Base-by-base conservation (phyloP, 2,888 invertebrate species). In the Eulithis prunata region DNA sequence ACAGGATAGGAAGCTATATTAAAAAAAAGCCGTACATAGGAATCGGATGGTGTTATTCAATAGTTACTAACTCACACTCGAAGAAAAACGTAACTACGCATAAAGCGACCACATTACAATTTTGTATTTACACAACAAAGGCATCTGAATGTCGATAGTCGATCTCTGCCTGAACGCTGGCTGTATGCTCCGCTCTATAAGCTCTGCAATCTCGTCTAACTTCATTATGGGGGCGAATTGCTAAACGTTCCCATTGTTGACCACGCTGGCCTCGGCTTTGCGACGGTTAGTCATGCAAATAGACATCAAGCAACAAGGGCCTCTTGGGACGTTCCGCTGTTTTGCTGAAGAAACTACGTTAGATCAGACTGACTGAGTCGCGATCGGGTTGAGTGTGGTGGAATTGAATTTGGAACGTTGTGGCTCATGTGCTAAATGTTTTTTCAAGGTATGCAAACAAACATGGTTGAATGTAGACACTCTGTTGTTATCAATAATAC, bases 171-270 rank as follows among this genome's bases (percentile, higher is more conserved):
- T 13, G 55, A 64, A 59, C 49, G 51, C 60, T 51, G 45, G n/a
- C 47, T 55, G 59, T 57, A 56, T 57, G 68, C 61, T 57, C 61
- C 61, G n/a, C 60, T 65, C 46, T n/a, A 59, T 60, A 57, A 65
- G 62, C 62, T 61, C 61, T 84, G 84, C 89, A 92, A 91, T 90
- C 90, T 87, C 85, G 86, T 82, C 88, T 90, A 92, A 91, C 91
- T 91, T 90, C 89, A 88, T 92, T 92, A 91, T 82, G 84, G 82
- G 82, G 82, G 85, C 84, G 89, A 89, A 90, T 90, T 86, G 90
- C 90, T 90, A 88, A 91, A 88, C 88, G 89, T 82, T 89, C 80
- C 83, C 78, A 90, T 90, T 91, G 89, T 89, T 88, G 89, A 86
- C 87, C 86, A 85, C 83, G 82, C 62, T 69, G 69, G 70, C 71